Evolutionary conservation across 2,888 invertebrate genomes (phyloP).

Genomic region (Brachypalpus laphriformis): DNA sequence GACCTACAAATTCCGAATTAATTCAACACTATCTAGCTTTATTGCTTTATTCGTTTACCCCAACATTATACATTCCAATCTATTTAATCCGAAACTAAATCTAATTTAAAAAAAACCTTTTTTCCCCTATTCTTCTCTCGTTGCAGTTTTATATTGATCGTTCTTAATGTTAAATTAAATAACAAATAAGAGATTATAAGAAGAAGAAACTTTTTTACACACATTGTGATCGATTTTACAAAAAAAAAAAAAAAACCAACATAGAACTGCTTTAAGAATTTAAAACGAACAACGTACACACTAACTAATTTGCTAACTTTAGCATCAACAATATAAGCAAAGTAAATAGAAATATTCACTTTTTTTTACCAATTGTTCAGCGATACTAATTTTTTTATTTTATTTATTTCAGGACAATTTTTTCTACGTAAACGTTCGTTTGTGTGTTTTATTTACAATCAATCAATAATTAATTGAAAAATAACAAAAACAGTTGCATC

Average conservation of each 20-base stretch:
- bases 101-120: conserved; percentile 13
- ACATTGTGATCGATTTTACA: conserved; percentile 73
- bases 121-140: conserved; percentile 24
- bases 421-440: conserved; percentile 51
- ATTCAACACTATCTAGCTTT: conserved; percentile 16
- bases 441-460: conserved; percentile 64
- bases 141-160: conserved; percentile 69
- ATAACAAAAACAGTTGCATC: conserved; percentile 57
- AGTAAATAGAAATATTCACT: conserved; percentile 12
- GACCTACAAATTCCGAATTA: conserved; percentile 5
- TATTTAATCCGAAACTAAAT: conserved; percentile 45
- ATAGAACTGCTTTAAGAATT: conserved; percentile 62
- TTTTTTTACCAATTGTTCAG: background rate
- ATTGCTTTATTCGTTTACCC: conserved; percentile 2
- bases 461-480: conserved; percentile 30
- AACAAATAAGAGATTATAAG: conserved; percentile 59
- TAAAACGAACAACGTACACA: conserved; percentile 47
- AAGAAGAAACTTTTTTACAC: conserved; percentile 48
- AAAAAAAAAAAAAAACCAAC: conserved; percentile 57
- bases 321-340: conserved; percentile 53
- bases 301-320: conserved; percentile 46
- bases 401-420: conserved; percentile 43
- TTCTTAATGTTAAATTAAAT: conserved; percentile 65
- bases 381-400: background rate
- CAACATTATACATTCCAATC: conserved; percentile 38